These are phyloP conservation scores for Drosophila histrio DNA, from an alignment of 2,888 invertebrate species.

Conservation along the genomic window DNA sequence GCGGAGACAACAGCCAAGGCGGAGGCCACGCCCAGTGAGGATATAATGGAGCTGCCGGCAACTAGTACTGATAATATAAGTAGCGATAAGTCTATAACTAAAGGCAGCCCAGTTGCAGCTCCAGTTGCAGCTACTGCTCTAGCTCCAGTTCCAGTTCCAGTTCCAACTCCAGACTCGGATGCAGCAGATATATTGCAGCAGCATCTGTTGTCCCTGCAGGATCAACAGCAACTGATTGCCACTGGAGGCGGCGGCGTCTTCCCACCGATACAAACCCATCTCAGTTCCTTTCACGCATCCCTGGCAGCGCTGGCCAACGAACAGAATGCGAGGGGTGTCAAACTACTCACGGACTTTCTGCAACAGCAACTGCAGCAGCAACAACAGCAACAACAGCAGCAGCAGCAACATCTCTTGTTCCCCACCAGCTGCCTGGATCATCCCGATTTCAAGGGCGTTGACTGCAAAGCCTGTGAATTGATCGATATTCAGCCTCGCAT, in stretches of 20 bases:
- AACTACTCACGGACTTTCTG: slow-evolving; percentile 82
- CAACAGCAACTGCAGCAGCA: slow-evolving; percentile 81
- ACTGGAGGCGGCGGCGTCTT: slow-evolving; percentile 49
- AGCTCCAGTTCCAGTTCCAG: not conserved
- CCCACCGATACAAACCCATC: slow-evolving; percentile 47
- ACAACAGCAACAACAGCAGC: slow-evolving; percentile 65
- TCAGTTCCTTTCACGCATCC: slow-evolving; percentile 82
- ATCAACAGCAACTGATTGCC: slow-evolving; percentile 32
- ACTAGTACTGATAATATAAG: slow-evolving; percentile 82
- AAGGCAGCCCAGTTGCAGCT: slow-evolving; percentile 28
- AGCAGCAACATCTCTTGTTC: slow-evolving; percentile 64
- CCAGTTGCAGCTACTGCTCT: slow-evolving; percentile 15
- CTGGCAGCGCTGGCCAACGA: slow-evolving; percentile 72
- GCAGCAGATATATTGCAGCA: slow-evolving; percentile 5
- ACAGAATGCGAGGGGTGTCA: slow-evolving; percentile 74
- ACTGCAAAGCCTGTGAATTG: slow-evolving; percentile 84
- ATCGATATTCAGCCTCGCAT: slow-evolving; percentile 71
- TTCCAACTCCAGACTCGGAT: not conserved
- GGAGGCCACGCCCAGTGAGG: slow-evolving; percentile 8
- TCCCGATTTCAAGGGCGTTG: slow-evolving; percentile 80
- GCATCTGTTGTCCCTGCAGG: not conserved
- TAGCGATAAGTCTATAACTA: slow-evolving; percentile 68
- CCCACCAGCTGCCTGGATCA: slow-evolving; percentile 81
- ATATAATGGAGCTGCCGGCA: slow-evolving; percentile 34
- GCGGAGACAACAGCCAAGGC: slow-evolving; percentile 8